Evolutionary conservation across 2,797 vertebrate genomes (phyloP), one percentile per base, ranked within the genome.

Genomic region (Enteromius paludinosus): DNA sequence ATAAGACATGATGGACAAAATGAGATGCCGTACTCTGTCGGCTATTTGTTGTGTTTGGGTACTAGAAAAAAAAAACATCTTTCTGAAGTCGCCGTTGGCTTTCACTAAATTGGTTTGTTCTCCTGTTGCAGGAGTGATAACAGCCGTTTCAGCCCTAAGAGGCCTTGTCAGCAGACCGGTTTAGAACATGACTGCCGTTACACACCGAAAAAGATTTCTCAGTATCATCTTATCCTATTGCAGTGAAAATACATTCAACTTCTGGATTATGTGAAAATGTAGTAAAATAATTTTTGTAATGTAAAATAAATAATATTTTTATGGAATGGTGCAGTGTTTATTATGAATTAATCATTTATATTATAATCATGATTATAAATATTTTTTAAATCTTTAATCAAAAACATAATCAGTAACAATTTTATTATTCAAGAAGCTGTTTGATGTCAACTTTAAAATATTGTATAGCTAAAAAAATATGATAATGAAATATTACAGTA

Each of bases 31-130:
- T 75, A 33, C 68, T 78, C 30, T 5, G 65, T n/a, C n/a, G n/a
- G 43, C 84, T 86, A 68, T 87, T 82, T 77, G 54, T 78, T 71
- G 54, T 59, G 81, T 79, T 81, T 78, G 64, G 61, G 77, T 81
- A 79, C 61, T 72, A 56, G 38, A 62, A 66, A 85, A 61, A 83
- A 83, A 59, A 5, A 62, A 43, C 4, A 10, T 33, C 75, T 61
- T 77, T 78, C 66, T 84, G 68, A 78, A 65, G 66, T 52, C 43
- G 70, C 69, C 54, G 38, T 68, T 68, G 66, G 56, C 61, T 52
- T 76, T 70, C 10, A 12, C 43, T 64, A 85, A 83, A 85, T 76
- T 75, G 72, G 49, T 81, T 81, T 77, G 81, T 78, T 87, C 75
- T 84, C 69, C 54, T 68, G 62, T 78, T 79, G 73, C 62, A 74